Evolutionary conservation across 2,113 vertebrate species (phyloP), one percentile per base, ranked within the genome.

Genomic region (Nothoprocta perdicaria): DNA sequence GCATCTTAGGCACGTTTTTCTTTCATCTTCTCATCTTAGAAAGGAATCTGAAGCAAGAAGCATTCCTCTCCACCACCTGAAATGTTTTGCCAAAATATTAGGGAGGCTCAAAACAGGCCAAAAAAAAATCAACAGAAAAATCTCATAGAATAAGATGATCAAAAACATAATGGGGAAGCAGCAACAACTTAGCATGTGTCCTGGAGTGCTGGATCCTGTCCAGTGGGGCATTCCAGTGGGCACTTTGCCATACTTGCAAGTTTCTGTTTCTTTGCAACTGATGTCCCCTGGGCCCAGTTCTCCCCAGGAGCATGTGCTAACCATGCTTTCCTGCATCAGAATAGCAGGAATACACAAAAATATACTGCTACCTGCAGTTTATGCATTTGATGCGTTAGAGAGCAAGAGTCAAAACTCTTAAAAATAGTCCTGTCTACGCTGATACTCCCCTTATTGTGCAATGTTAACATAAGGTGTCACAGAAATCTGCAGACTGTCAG

Each of bases 151-250:
- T 9, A 29, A 1, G 1, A 33, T 0, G 0, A 52, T 50, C 68
- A 88, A 73, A 62, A 80, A 29, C 18, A 14, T 1, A 0, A 0
- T 50, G 7, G 23, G 73, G 52, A 83, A 87, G 61, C 1, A 0
- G 23, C 19, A 33, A 31, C 19, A 33, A 31, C 50, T 92, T 63
- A 9, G 16, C 53, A 38, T 1, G 12, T 62, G 50, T 66, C 55
- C 60, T 95, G 86, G 86, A 88, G 35, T 38, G 35, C 35, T 38
- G 35, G 35, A 38, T 19, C 16, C 46, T 82, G 46, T 78, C 72
- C 92, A 94, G 63, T 2, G 0, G 46, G 29, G 57, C 63, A 82
- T 78, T 82, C 79, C 63, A 71, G 60, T 14, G 94, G 86, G 60
- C 75, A 14, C 73, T 43, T 62, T 80, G 84, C 78, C 67, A 77